Evolutionary conservation across 1,140 invertebrate genomes (phyloP).

Genomic region (Apolygus lucorum): DNA sequence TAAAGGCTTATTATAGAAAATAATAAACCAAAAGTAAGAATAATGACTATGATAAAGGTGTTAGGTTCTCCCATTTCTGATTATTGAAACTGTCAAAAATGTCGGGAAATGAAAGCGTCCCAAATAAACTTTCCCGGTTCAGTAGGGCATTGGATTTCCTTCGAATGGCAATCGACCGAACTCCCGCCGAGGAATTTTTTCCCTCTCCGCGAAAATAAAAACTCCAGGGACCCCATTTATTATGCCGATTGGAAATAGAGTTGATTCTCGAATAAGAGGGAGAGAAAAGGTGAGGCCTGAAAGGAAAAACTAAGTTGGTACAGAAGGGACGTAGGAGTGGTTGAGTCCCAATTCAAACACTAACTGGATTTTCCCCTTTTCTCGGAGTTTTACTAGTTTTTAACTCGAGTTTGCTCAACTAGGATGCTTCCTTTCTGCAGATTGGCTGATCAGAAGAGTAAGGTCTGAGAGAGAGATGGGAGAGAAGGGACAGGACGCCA

Average conservation of each 20-base stretch:
- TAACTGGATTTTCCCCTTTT: neutral
- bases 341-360: neutral
- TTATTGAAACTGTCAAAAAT: neutral
- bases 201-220: neutral
- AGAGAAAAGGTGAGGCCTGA: neutral
- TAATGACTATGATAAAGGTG: neutral
- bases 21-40: neutral
- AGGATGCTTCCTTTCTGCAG: neutral
- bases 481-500: no score
- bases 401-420: neutral
- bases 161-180: neutral
- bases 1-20: neutral
- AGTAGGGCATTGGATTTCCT: neutral
- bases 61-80: neutral
- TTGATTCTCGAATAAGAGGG: neutral
- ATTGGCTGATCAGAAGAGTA: neutral
- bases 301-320: neutral
- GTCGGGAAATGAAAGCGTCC: neutral
- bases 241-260: neutral
- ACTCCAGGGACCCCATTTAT: neutral
- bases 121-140: neutral
- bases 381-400: neutral
- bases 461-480: neutral
- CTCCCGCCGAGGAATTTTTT: no score
- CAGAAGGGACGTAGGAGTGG: neutral